A percentile compares a stretch with the other conserved stretches of the same genome.
Conservation (phyloP, 2,888 invertebrate species). For the Mechanitis messenoides region DNA sequence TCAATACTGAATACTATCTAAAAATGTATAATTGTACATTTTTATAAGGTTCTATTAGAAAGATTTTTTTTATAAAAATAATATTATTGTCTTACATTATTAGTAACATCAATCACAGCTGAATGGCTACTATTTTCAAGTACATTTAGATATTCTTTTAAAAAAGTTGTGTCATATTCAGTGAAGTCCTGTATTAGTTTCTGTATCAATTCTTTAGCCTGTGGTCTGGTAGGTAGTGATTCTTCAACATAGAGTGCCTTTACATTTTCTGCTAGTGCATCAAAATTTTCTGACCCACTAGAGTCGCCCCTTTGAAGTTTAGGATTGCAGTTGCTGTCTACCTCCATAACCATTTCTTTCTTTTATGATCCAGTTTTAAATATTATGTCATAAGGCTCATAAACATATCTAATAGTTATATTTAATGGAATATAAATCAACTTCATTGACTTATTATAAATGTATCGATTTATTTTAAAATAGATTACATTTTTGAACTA, state of each 20-base stretch:
- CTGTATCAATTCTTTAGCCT: conserved; percentile 1
- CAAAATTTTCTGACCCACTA: neutral
- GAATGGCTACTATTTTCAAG: neutral
- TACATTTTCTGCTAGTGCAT: neutral
- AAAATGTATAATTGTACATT: neutral
- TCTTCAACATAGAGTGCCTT: neutral
- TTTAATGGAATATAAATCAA: too few relatives aligned
- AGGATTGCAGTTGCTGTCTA: too few relatives aligned
- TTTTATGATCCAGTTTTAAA: too few relatives aligned
- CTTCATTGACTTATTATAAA: too few relatives aligned
- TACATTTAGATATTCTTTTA: conserved; percentile 1
- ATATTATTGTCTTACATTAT: neutral
- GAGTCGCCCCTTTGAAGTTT: too few relatives aligned
- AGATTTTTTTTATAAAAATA: neutral
- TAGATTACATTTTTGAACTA: too few relatives aligned
- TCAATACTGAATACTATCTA: neutral
- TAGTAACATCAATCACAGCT: neutral
- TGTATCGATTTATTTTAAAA: too few relatives aligned
- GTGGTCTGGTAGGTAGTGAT: neutral
- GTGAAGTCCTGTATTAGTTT: conserved; percentile 2
- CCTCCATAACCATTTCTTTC: too few relatives aligned
- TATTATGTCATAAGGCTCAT: too few relatives aligned
- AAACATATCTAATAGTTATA: too few relatives aligned
- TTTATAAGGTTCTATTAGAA: neutral
- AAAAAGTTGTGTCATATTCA: conserved; percentile 6